Evolutionary conservation across 2,797 vertebrate species (phyloP).

Genomic region (Anniella stebbinsi): DNA sequence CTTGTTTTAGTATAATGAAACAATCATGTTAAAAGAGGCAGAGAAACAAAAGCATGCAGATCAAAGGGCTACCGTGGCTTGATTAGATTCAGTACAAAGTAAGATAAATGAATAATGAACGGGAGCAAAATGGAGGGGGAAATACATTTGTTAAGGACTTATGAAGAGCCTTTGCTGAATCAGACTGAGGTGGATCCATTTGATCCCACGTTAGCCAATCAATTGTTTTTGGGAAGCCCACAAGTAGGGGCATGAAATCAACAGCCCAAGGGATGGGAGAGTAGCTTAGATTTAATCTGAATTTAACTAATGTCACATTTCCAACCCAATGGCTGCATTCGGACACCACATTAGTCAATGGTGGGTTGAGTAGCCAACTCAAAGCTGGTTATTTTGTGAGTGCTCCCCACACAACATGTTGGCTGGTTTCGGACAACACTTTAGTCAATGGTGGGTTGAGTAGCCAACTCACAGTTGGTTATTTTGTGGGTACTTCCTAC

Average conservation of each 20-base stretch:
- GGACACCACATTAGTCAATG: no score
- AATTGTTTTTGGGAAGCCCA: neutral
- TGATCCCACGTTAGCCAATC: no score
- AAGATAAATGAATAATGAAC: slow-evolving; percentile 53
- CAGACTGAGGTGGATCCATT: neutral
- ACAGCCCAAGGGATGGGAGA: neutral
- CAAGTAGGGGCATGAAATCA: neutral
- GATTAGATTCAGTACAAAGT: neutral
- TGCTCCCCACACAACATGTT: no score
- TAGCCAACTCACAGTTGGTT: no score
- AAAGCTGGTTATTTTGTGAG: no score
- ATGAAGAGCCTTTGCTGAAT: neutral
- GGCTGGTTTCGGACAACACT: no score
- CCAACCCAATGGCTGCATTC: no score
- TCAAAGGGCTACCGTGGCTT: slow-evolving; percentile 22
- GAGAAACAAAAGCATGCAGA: neutral
- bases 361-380: no score
- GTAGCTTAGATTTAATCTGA: no score
- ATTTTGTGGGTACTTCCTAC: no score
- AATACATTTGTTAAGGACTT: neutral
- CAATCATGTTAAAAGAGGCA: neutral
- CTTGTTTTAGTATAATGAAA: rapidly evolving
- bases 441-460: no score
- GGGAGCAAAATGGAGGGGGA: neutral
- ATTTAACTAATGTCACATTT: no score